Conservation (phyloP, 2,797 vertebrate species). For the Takifugu rubripes region DNA sequence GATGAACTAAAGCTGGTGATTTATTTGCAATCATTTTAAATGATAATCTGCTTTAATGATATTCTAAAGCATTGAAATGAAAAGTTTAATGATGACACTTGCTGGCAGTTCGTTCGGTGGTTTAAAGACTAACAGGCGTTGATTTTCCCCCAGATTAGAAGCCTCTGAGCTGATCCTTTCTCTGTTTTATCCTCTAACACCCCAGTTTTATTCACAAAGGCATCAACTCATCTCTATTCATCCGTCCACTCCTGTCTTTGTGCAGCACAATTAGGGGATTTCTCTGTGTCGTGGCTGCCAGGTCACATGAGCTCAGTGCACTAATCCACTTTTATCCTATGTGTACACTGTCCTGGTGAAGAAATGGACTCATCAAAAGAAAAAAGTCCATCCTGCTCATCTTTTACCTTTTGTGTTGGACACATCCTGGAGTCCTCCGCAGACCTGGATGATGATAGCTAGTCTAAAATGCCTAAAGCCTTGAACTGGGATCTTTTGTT, state of each 20-base stretch:
- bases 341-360: constrained; percentile 47
- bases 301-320: constrained; percentile 29
- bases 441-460: constrained; percentile 50
- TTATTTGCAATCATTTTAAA: not conserved
- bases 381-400: constrained; percentile 23
- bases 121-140: constrained; percentile 28
- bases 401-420: constrained; percentile 27
- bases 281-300: constrained; percentile 19
- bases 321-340: constrained; percentile 60
- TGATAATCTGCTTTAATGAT: not conserved
- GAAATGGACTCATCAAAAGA: constrained; percentile 8
- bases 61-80: not conserved
- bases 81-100: constrained; percentile 8
- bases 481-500: not conserved
- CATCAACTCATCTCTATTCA: constrained; percentile 1
- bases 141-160: constrained; percentile 15
- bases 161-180: constrained; percentile 19
- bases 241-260: constrained; percentile 7
- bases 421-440: constrained; percentile 34
- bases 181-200: constrained; percentile 38
- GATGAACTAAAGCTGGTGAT: too few species aligned
- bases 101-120: constrained; percentile 15
- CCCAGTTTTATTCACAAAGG: constrained; percentile 16
- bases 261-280: not conserved
- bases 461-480: constrained; percentile 24